These are phyloP conservation scores for Sturmia bella DNA, from an alignment of 2,888 invertebrate genomes.

Conservation along the genomic window DNA sequence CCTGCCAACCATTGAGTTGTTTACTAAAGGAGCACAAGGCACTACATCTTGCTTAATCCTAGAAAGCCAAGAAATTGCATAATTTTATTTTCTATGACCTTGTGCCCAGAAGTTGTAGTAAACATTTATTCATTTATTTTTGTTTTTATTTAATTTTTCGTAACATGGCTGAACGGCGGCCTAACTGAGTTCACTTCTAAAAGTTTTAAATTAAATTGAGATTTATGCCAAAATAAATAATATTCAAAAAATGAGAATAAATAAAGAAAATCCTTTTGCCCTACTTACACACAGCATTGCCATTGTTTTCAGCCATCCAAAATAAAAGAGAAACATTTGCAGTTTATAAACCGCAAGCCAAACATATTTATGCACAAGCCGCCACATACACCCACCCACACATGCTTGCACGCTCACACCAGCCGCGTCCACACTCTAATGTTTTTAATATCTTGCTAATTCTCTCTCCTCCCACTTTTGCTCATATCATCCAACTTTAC, in stretches of 20 bases:
- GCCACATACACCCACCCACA: neutral
- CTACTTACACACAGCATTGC: conserved; percentile 41
- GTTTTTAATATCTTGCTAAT: neutral
- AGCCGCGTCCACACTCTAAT: conserved; percentile 1
- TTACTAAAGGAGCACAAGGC: no score
- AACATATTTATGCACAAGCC: conserved; percentile 18
- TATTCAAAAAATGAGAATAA: conserved; percentile 3
- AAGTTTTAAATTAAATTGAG: conserved; percentile 22
- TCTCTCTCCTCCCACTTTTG: neutral
- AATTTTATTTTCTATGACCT: no score
- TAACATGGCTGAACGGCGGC: no score
- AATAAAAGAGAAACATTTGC: neutral
- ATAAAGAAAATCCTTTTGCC: conserved; percentile 30
- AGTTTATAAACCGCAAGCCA: conserved; percentile 31
- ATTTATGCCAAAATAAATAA: conserved; percentile 46
- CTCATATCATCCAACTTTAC: neutral
- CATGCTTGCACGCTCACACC: neutral
- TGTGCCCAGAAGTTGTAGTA: no score
- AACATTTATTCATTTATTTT: no score
- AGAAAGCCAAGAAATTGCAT: no score
- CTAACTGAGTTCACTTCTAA: neutral
- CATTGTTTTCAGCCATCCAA: neutral
- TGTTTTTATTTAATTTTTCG: no score
- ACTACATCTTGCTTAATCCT: no score
- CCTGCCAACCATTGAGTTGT: no score